Evolutionary conservation across 37 sponge, comb jelly and placozoan genomes (phyloP), one percentile per base, ranked within the genome.

Genomic region (Mnemiopsis leidyi): DNA sequence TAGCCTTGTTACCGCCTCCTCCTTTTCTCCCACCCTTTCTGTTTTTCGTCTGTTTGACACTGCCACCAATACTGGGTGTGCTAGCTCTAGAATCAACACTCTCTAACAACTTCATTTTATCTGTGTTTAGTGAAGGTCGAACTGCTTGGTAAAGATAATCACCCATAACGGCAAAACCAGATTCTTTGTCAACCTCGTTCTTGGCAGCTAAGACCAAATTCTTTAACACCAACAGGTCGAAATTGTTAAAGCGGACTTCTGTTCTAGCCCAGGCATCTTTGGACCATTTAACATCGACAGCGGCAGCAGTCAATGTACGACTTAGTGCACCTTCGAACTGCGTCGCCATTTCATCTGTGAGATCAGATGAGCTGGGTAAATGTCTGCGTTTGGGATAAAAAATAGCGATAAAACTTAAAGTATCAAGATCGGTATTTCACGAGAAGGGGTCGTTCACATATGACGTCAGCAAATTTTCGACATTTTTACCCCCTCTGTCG

Each of bases 131-230:
- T 13, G 48, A 23, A 1, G 90, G 90, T n/a, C 90, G 39, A 26
- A 85, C 90, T n/a, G 90, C 90, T 37, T 85, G 61, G 25, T 85
- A 85, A 39, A 85, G 61, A 33, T 32, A 85, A 38, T 85, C 61
- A 21, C 90, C 90, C 90, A 85, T 85, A 13, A 85, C 90, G 9
- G 90, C 39, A 23, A 18, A 85, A 5, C 2, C 48, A n/a, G 61
- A 35, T 18, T 85, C 90, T 16, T 38, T 1, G 39, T 40, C 61
- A 23, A 13, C 0, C 2, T 40, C n/a, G 1, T 39, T 38, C 23
- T 29, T 85, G 28, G 48, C 90, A 40, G 40, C 90, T 28, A 25
- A 38, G 0, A 85, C 90, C 61, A 85, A 33, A 85, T 40, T 85
- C 90, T 33, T 85, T 2, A 85, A 29, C 2, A 85, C 90, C 30